Conservation (phyloP, 2,888 invertebrate species). For the Hypercompe scribonia region DNA sequence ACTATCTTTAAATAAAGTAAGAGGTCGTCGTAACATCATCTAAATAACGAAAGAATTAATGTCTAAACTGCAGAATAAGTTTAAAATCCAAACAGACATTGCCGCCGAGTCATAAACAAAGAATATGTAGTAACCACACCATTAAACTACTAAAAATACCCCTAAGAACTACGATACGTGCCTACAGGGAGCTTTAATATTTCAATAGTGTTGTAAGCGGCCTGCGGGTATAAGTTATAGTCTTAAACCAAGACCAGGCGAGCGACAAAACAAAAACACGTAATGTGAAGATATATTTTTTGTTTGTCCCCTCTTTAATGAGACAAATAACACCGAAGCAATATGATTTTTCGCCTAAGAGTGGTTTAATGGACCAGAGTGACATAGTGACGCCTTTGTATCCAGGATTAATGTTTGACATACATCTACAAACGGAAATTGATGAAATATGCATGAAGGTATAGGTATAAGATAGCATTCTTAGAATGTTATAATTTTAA, state of each 20-base stretch:
- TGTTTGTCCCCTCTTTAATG: too few species aligned
- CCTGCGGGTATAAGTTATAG: background rate
- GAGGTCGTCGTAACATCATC: too few species aligned
- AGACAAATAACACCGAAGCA: background rate
- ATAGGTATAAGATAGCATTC: background rate
- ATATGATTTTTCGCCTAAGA: background rate
- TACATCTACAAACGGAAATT: background rate
- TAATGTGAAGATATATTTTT: too few species aligned
- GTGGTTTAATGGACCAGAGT: background rate
- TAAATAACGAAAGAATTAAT: too few species aligned
- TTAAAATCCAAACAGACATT: background rate
- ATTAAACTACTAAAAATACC: slow-evolving; percentile 2
- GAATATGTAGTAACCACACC: slow-evolving; percentile 2
- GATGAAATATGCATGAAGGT: background rate
- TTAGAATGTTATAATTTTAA: too few species aligned
- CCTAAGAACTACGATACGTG: background rate
- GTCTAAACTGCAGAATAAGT: background rate
- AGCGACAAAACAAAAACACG: background rate
- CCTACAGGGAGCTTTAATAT: slow-evolving; percentile 5
- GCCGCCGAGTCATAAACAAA: background rate
- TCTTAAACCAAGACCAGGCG: background rate
- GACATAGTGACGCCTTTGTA: background rate
- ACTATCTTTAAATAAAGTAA: too few species aligned
- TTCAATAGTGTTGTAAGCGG: slow-evolving; percentile 5
- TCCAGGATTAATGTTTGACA: background rate